Evolutionary conservation across 2,797 vertebrate species (phyloP), one percentile per base, ranked within the genome.

Genomic region (Helostoma temminkii): DNA sequence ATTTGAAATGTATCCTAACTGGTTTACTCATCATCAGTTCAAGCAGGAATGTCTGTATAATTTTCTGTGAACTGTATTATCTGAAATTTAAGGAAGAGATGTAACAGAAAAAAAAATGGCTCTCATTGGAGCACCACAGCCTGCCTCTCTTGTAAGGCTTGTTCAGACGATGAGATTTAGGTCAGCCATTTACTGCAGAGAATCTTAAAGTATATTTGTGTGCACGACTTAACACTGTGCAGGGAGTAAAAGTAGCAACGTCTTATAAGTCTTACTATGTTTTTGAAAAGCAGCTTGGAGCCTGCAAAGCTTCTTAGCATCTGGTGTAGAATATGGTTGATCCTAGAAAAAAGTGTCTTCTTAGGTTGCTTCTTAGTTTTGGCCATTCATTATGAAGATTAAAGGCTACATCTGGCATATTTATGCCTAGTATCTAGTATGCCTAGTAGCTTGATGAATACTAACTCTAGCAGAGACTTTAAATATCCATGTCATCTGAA

Each of bases 121-220:
- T 36, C 53, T 78, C 56, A 46, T 32, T 52, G 55, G 73, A 61
- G 55, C 60, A 24, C 45, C 43, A 16, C 58, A 49, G 63, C 37
- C n/a, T 16, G 50, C 43, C 34, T 59, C 63, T 53, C 66, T 74
- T 66, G 57, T 69, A 75, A 84, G 89, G 85, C 88, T 86, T 74
- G 74, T 80, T 90, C 85, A 86, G 78, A 86, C 77, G 66, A 69
- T 46, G 71, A 88, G 89, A 93, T 91, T 91, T 91, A 90, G 92
- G 92, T 93, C 92, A 93, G 87, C 87, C 91, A 87, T 92, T 91
- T 91, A 90, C 86, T 88, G 90, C 82, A 55, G 77, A 77, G 89
- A 85, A 88, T 91, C 82, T 79, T 66, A 63, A 74, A 64, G 72
- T 82, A 71, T 30, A 63, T 21, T 21, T 50, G 53, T 57, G 54